phyloP scores from a whole-genome alignment of 2,113 vertebrate genomes.

The Danio rerio region GRCz12tu NC_133191.1:15706501-15707000 shows the following conservation, averaged over 20 bases:
- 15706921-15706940: background rate
- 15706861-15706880: background rate
- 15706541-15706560: too few species aligned
- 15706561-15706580: too few species aligned
- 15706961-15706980: background rate
- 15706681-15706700: background rate
- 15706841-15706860: background rate
- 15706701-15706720: background rate
- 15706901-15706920: slow-evolving; percentile 14
- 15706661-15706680: too few species aligned
- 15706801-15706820: slow-evolving; percentile 37
- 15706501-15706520: too few species aligned
- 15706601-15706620: too few species aligned
- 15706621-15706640: too few species aligned
- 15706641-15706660: too few species aligned
- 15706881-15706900: slow-evolving; percentile 1
- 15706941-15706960: background rate
- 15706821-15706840: slow-evolving; percentile 38
- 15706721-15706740: background rate
- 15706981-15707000: background rate
- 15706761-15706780: slow-evolving; percentile 32
- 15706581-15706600: too few species aligned
- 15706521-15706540: too few species aligned
- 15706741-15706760: slow-evolving; percentile 6
- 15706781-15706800: background rate